A percentile compares a stretch with the other conserved stretches of the same genome.
phyloP scores from a whole-genome alignment of 2,888 invertebrate species.

The Tenodera sinensis region DNA sequence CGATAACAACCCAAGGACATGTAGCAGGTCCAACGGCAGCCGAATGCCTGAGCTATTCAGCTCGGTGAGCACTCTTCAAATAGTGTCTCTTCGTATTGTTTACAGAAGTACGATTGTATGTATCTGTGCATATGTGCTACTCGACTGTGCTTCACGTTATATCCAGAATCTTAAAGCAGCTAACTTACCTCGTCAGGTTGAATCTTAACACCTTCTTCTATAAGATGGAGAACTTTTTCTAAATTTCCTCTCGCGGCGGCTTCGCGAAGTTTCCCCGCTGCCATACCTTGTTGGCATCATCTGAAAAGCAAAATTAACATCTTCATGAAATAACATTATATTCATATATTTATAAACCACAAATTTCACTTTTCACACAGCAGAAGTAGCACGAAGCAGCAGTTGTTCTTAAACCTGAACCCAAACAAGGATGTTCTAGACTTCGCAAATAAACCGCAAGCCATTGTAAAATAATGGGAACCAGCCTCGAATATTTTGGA shows the following conservation, averaged over 20 bases:
- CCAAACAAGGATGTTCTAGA: background rate
- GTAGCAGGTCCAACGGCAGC: too few relatives aligned
- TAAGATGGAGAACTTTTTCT: slow-evolving; percentile 44
- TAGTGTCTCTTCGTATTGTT: too few relatives aligned
- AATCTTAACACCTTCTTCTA: slow-evolving; percentile 44
- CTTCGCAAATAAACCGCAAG: too few relatives aligned
- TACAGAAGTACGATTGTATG: too few relatives aligned
- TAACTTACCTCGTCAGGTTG: slow-evolving; percentile 44
- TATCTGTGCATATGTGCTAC: too few relatives aligned
- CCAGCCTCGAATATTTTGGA: background rate
- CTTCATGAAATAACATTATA: background rate
- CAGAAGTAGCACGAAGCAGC: background rate
- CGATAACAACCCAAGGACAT: too few relatives aligned
- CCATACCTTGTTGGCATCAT: slow-evolving; percentile 1
- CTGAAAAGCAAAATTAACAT: background rate
- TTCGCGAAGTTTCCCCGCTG: slow-evolving; percentile 47
- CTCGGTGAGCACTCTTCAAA: too few relatives aligned
- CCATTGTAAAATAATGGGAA: background rate
- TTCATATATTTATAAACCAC: background rate
- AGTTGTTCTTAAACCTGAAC: background rate
- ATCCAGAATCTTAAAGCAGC: background rate
- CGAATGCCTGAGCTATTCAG: too few relatives aligned
- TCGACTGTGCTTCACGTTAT: background rate
- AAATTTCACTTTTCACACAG: background rate
- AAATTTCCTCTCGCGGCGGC: slow-evolving; percentile 47